Evolutionary conservation across 2,888 invertebrate genomes (phyloP).

Genomic region (Brenthis daphne): DNA sequence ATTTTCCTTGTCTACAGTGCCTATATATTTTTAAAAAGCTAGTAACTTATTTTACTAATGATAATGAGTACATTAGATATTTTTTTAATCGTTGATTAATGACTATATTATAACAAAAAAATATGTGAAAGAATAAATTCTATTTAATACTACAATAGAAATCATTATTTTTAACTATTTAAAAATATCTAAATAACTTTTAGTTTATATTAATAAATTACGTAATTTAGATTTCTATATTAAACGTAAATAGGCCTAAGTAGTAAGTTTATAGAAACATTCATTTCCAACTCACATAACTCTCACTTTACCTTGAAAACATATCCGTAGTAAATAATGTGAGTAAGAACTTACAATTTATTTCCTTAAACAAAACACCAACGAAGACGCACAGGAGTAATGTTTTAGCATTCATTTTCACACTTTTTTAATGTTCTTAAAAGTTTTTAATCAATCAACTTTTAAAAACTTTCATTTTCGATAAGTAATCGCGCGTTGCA

Average conservation of each 20-base stretch:
- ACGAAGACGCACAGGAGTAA: slow-evolving; percentile 50
- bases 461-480: slow-evolving; percentile 54
- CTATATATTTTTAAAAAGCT: background rate
- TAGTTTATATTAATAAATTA: too few species aligned
- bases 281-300: slow-evolving; percentile 45
- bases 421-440: slow-evolving; percentile 10
- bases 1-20: background rate
- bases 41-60: background rate
- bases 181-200: too few species aligned
- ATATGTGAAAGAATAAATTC: background rate
- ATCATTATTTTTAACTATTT: too few species aligned
- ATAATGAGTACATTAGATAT: slow-evolving; percentile 4
- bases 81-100: slow-evolving; percentile 8
- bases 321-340: slow-evolving; percentile 52
- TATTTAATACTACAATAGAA: too few species aligned
- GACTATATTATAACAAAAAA: slow-evolving; percentile 5
- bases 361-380: slow-evolving; percentile 52
- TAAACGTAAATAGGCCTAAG: too few species aligned
- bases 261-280: background rate
- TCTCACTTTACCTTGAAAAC: slow-evolving; percentile 78
- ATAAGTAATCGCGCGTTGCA: slow-evolving; percentile 2
- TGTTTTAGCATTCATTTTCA: slow-evolving; percentile 55
- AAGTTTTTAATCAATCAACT: slow-evolving; percentile 34
- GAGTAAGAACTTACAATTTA: slow-evolving; percentile 64
- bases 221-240: too few species aligned